Conservation (phyloP, 2,113 vertebrate genomes). For the Noturus placidus region DNA sequence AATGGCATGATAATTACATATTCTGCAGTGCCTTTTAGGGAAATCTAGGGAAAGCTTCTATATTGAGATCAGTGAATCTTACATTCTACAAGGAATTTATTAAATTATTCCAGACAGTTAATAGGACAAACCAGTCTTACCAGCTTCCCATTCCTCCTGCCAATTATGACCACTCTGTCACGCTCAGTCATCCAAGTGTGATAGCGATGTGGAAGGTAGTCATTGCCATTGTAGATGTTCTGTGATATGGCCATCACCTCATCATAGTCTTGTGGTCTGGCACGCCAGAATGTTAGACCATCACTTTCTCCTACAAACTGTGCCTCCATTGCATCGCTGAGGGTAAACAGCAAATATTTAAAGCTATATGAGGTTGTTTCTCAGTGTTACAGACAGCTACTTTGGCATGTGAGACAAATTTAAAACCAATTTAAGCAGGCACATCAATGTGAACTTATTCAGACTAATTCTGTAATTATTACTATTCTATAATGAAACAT, state of each 20-base stretch:
- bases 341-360: not conserved
- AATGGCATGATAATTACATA: not conserved
- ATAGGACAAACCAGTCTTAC: conserved; percentile 21
- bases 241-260: conserved; percentile 61
- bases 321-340: conserved; percentile 43
- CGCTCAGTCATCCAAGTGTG: conserved; percentile 56
- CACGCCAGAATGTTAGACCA: conserved; percentile 59
- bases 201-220: conserved; percentile 60
- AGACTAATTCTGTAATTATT: too few relatives aligned
- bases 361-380: not conserved
- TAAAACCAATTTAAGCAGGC: not conserved
- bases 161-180: conserved; percentile 57
- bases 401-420: not conserved
- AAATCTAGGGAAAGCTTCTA: not conserved
- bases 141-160: conserved; percentile 50
- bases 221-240: conserved; percentile 53
- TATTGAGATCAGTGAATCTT: not conserved
- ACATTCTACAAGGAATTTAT: not conserved
- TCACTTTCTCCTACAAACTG: conserved; percentile 48
- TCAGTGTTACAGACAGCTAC: not conserved
- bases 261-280: conserved; percentile 56
- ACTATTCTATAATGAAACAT: not conserved
- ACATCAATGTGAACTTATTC: not conserved
- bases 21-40: not conserved
- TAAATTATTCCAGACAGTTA: not conserved